Percentiles rank a stretch among this genome's conserved stretches.
Conservation (phyloP, 2,888 invertebrate species). For the Nomada hirtipes region DNA sequence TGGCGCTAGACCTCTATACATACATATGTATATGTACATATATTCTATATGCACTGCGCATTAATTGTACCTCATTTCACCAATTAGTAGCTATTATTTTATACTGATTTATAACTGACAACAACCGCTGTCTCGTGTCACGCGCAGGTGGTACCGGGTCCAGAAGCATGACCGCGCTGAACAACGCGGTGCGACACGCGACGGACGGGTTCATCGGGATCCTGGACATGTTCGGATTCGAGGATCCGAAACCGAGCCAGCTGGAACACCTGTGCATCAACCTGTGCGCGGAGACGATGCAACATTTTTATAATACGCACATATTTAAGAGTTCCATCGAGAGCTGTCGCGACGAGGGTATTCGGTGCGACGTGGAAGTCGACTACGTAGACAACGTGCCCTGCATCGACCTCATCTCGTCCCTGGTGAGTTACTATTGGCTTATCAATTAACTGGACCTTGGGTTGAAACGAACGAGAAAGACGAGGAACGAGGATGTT, state of each 20-base stretch:
- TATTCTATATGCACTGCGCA: no score
- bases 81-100: no score
- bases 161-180: conserved; percentile 95
- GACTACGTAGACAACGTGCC: conserved; percentile 98
- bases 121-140: conserved; percentile 22
- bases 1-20: no score
- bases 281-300: conserved; percentile 98
- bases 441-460: not conserved
- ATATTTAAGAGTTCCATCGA: conserved; percentile 97
- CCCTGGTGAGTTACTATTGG: conserved; percentile 87
- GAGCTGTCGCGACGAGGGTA: conserved; percentile 97
- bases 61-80: no score
- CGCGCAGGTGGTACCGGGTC: conserved; percentile 88
- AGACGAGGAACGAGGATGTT: not conserved
- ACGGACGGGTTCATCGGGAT: conserved; percentile 98
- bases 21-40: no score
- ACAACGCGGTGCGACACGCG: conserved; percentile 96
- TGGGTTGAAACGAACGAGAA: not conserved
- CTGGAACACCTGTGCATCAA: conserved; percentile 98
- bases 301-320: conserved; percentile 98
- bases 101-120: not conserved
- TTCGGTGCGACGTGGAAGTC: conserved; percentile 94
- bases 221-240: conserved; percentile 98
- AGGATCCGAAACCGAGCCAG: conserved; percentile 95
- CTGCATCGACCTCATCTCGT: conserved; percentile 97